Base-by-base conservation (phyloP, 2,113 vertebrate genomes). In the Hydrolagus affinis region DNA sequence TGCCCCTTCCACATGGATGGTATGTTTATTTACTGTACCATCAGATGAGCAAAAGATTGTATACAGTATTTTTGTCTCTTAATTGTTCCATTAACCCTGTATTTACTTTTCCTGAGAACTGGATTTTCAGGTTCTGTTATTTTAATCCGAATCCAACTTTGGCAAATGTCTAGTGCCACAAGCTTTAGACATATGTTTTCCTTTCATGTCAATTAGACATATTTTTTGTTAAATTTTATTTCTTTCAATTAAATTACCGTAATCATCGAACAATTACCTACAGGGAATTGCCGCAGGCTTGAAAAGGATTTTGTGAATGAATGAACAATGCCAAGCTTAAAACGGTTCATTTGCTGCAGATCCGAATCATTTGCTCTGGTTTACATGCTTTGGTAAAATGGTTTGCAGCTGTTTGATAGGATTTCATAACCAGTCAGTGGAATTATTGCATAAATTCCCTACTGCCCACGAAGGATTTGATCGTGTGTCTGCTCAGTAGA, bases 331-430 rank as follows among this genome's bases (percentile, higher is more conserved):
- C 59, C 60, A 28, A 23, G 59, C 23, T 75, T 60, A 64, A 77
- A 62, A 60, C 64, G 12, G 60, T 80, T 80, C 59, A 64, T 80
- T 80, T 28, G 28, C 25, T 32, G 15, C 32, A 44, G 12, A 17
- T 44, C 25, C 59, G 30, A 80, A 17, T 62, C 59, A 80, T 64
- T 80, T 64, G 77, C 59, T 80, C 28, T 25, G 7, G 59, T 28
- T 64, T 80, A 30, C 77, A 28, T 64, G 59, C 23, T 80, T 80
- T 80, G 23, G 64, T 80, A 17, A 78, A 80, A 80, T 80, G n/a
- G 64, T 80, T 80, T 80, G 25, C 77, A 80, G 77, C 59, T 64
- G 59, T 80, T 64, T 64, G 59, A 80, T 80, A 8, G 12, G 23
- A 80, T 80, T 64, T 64, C 23, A 25, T 30, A 64, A 80, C 44